Base-by-base conservation (phyloP, 2,888 invertebrate genomes). In the Orthonychiurus folsomi region DNA sequence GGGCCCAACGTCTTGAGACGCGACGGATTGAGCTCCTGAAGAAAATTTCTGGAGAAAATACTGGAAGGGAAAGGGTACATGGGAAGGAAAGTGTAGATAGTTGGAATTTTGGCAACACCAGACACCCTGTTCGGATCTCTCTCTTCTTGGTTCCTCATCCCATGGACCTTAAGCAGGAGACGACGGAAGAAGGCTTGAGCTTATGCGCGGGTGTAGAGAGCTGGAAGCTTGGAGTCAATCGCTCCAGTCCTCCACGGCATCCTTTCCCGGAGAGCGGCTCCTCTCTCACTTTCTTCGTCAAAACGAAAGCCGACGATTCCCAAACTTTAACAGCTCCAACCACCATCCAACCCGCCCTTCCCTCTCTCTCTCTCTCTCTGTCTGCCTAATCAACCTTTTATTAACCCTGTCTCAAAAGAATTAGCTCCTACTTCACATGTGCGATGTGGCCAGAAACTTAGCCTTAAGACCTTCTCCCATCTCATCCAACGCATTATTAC, bases 251-350 rank as follows among this genome's bases (percentile, higher is more conserved):
- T 37, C 37, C 37, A 37, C 37, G 37, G 37, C 37, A 9, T 37
- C 37, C 37, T 37, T 37, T 37, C 37, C 37, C 37, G 37, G 37
- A 37, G 37, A 37, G 37, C 37, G 37, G 37, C 37, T 37, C n/a
- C 37, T 37, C 37, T 37, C 37, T 37, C 37, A 37, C 37, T 37
- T 37, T 37, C 37, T 37, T 15, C 37, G 37, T 37, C 37, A 37
- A 37, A 37, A 37, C 37, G 5, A 5, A 37, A 37, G 15, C 37
- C 37, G 15, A 37, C 5, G 37, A 37, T n/a, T n/a, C n/a, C 37
- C 37, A 37, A 37, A 37, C 37, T 37, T 37, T 15, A 37, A 37
- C 37, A 37, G 15, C 37, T 15, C 5, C 37, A 5, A 37, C 37
- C 37, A 37, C 37, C 15, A 9, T 9, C 37, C 15, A 37, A 5